These are phyloP conservation scores for Plectropomus leopardus DNA, from an alignment of 2,113 vertebrate species.

Conservation along the genomic window DNA sequence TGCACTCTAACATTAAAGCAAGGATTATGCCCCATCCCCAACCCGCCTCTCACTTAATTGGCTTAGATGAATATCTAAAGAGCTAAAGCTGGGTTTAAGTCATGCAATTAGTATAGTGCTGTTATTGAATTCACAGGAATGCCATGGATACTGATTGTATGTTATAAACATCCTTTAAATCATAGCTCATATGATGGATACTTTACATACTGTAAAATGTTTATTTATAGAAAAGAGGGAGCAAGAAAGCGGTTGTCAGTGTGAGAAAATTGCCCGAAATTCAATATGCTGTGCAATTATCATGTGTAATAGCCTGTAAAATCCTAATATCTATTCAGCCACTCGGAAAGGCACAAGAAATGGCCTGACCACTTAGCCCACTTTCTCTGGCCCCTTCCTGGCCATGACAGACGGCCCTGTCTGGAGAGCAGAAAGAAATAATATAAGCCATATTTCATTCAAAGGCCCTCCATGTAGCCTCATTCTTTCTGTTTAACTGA, in stretches of 20 bases:
- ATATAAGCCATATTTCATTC: slow-evolving; percentile 85
- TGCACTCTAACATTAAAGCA: slow-evolving; percentile 66
- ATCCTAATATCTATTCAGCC: slow-evolving; percentile 87
- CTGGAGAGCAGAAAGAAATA: slow-evolving; percentile 80
- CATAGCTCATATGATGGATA: slow-evolving; percentile 52
- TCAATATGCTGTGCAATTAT: slow-evolving; percentile 87
- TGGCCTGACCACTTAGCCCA: slow-evolving; percentile 84
- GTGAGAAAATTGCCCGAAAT: slow-evolving; percentile 80
- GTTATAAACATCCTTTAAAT: slow-evolving; percentile 75
- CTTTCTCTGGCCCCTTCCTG: slow-evolving; percentile 77
- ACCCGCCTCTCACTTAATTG: slow-evolving; percentile 72
- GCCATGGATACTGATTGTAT: slow-evolving; percentile 52
- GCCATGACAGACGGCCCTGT: slow-evolving; percentile 85
- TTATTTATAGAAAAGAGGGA: slow-evolving; percentile 71
- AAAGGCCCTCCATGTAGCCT: slow-evolving; percentile 74
- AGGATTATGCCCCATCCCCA: slow-evolving; percentile 65
- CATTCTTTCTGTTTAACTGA: slow-evolving; percentile 78
- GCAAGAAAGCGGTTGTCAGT: slow-evolving; percentile 24
- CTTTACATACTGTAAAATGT: slow-evolving; percentile 70
- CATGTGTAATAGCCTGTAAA: slow-evolving; percentile 88
- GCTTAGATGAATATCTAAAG: slow-evolving; percentile 81
- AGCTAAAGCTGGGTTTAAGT: slow-evolving; percentile 74
- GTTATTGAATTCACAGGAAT: slow-evolving; percentile 79
- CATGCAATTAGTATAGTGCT: slow-evolving; percentile 68
- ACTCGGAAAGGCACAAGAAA: slow-evolving; percentile 84